A percentile compares a stretch with the other conserved stretches of the same genome.
Conservation (phyloP, 2,888 invertebrate genomes). For the Apamea monoglypha region DNA sequence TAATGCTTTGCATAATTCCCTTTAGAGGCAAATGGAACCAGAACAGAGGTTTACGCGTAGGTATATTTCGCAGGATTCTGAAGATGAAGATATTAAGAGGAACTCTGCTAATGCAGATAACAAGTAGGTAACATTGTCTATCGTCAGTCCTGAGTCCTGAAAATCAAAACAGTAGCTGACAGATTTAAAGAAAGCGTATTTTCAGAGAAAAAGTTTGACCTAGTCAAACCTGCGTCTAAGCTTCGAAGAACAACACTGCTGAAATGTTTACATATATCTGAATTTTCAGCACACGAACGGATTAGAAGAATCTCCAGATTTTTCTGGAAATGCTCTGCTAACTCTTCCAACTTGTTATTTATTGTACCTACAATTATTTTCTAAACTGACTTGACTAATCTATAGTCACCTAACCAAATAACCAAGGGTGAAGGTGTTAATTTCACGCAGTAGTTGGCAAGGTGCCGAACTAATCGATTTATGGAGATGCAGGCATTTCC, state of each 20-base stretch:
- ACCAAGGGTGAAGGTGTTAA: neutral
- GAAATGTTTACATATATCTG: neutral
- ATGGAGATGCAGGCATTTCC: conserved; percentile 3
- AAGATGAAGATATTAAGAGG: neutral
- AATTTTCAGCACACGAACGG: neutral
- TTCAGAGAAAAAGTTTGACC: neutral
- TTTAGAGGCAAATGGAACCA: neutral
- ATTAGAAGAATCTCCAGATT: neutral
- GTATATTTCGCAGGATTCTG: neutral
- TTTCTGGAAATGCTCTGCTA: neutral
- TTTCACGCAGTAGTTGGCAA: conserved; percentile 16
- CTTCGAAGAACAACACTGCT: neutral
- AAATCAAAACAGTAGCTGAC: neutral
- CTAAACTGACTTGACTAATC: neutral
- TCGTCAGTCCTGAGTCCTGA: neutral
- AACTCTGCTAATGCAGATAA: neutral
- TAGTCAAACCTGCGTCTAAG: neutral
- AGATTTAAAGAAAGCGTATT: neutral
- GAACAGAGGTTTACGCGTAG: neutral
- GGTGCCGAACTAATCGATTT: neutral
- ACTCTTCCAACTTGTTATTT: neutral
- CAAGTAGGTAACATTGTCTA: neutral
- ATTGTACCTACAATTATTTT: neutral
- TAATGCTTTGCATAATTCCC: neutral
- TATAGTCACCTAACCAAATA: neutral